Base-by-base conservation (phyloP, 2,797 vertebrate genomes). In the Perodicticus potto region DNA sequence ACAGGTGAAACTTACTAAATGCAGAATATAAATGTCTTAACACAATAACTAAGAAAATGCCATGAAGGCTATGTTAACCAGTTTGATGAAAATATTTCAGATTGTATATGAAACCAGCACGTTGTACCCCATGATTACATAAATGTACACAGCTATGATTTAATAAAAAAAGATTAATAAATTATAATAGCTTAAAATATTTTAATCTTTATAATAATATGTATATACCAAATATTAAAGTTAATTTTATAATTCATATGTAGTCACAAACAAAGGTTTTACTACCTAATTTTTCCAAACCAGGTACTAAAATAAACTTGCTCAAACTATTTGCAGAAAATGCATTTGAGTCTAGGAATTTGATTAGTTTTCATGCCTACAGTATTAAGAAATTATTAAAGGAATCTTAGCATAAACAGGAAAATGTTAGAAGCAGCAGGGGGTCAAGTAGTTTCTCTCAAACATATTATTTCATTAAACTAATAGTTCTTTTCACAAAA, bases 381-480 rank as follows among this genome's bases (percentile, higher is more conserved):
- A 94, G 25, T 89, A 93, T 63, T 53, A 95, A 88, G 45, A 96
- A 96, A 95, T 95, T 90, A 81, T 78, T 80, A 93, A 93, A 95
- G 83, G 57, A 94, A 88, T 34, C 70, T 88, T 74, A 91, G 29
- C 34, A 92, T 89, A 93, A 92, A 96, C 96, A 92, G 40, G 49
- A 95, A 93, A 95, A 92, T 43, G 63, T 83, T 96, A 92, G 63
- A 16, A 96, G 88, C 92, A 87, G 32, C 74, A 96, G 87, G 84
- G 25, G 23, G 74, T 83, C 93, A 91, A 94, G 82, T 61, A 95
- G 86, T 91, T 37, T 92, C 69, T 93, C 37, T 94, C 74, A 96
- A 63, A 94, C 67, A 86, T 72, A 97, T 86, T 90, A 96, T 92
- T 85, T 74, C 67, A 94, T 89, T 97, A 95, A 95, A 89, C 63